These are phyloP conservation scores for Cinclus cinclus DNA, from an alignment of 2,113 vertebrate species.

Conservation along the genomic window DNA sequence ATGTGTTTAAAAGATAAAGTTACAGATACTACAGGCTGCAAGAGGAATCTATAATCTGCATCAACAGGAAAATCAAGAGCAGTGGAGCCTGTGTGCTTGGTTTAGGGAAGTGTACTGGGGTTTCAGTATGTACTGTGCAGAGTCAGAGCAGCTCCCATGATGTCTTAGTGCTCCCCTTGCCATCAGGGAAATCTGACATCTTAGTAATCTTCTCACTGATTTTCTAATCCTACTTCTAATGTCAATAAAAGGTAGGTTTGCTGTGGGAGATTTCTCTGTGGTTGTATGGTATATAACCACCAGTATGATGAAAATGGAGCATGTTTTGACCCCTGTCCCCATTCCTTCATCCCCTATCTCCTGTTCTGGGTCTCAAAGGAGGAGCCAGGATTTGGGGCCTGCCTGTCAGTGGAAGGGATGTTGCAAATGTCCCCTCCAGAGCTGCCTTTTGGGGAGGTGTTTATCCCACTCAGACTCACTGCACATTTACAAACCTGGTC, in stretches of 20 bases:
- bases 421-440: neutral
- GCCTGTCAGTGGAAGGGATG: neutral
- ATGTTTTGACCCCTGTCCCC: neutral
- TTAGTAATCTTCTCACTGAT: neutral
- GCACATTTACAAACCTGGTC: neutral
- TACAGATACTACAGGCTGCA: neutral
- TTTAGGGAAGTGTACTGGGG: neutral
- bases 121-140: neutral
- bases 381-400: neutral
- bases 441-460: neutral
- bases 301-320: neutral
- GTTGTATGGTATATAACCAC: neutral
- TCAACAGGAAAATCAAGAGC: neutral
- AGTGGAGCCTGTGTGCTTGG: fast-evolving
- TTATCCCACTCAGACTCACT: neutral
- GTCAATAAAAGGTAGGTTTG: neutral
- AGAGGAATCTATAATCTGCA: neutral
- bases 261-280: neutral
- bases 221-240: neutral
- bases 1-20: neutral
- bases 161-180: neutral
- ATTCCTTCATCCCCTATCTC: neutral
- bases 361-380: fast-evolving
- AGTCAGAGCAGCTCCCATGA: neutral
- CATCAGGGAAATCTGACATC: neutral